Evolutionary conservation across 1,140 invertebrate species (phyloP).

Genomic region (Drosophila funebris): DNA sequence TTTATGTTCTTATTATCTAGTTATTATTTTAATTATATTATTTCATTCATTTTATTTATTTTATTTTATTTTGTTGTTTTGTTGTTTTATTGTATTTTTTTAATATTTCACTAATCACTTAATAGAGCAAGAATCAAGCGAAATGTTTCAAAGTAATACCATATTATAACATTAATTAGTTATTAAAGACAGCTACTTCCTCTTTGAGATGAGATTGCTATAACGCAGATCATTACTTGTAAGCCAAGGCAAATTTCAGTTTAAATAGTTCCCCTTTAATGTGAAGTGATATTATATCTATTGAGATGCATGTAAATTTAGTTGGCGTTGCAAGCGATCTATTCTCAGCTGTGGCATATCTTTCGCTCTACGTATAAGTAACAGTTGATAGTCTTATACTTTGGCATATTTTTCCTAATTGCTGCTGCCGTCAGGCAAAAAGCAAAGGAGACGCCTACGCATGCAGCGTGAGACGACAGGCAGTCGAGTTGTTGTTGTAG

Average conservation of each 20-base stretch:
- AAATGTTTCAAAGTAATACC: no score
- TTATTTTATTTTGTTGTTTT: no score
- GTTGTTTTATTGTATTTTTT: no score
- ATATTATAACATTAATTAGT: no score
- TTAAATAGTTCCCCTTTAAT: not conserved
- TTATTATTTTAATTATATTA: no score
- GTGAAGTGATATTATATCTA: not conserved
- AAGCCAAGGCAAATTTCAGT: not conserved
- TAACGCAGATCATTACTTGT: not conserved
- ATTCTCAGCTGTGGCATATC: not conserved
- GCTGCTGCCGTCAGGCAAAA: not conserved
- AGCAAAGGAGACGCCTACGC: not conserved
- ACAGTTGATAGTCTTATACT: conserved; percentile 10
- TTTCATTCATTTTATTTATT: no score
- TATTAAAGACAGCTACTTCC: not conserved
- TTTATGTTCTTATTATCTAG: no score
- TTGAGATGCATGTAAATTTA: not conserved
- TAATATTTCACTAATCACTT: no score
- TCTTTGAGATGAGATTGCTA: not conserved
- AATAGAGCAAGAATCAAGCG: no score
- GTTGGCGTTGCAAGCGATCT: not conserved
- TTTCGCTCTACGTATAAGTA: not conserved
- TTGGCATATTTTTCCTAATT: conserved; percentile 21
- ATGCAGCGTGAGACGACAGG: not conserved
- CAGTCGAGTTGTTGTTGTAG: conserved; percentile 2